Evolutionary conservation across 2,888 invertebrate genomes (phyloP).

Genomic region (Leptinotarsa haldemani): DNA sequence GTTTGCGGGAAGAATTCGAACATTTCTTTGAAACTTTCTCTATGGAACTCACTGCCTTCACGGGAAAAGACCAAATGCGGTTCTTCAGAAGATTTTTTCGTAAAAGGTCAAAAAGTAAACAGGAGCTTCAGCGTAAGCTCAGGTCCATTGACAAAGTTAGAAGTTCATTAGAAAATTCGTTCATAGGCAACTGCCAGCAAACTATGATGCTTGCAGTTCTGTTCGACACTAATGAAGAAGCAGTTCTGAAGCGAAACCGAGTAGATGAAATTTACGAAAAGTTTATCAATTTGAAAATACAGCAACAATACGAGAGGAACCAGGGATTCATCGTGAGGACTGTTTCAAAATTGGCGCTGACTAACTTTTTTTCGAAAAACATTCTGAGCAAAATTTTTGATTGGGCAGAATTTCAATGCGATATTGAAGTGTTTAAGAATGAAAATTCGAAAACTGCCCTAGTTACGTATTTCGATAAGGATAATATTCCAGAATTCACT

Average conservation of each 20-base stretch:
- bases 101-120: conserved; percentile 16
- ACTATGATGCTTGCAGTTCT: conserved; percentile 36
- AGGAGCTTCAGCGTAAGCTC: conserved; percentile 4
- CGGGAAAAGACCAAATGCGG: conserved; percentile 21
- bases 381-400: conserved; percentile 20
- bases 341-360: conserved; percentile 30
- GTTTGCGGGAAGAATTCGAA: conserved; percentile 21
- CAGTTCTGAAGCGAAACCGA: background rate
- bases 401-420: conserved; percentile 24
- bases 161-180: conserved; percentile 24
- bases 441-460: conserved; percentile 25
- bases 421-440: conserved; percentile 21
- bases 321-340: conserved; percentile 21
- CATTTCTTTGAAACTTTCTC: conserved; percentile 25
- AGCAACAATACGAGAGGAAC: background rate
- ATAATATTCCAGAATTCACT: conserved; percentile 25
- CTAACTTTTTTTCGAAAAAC: conserved; percentile 12
- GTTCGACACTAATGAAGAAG: conserved; percentile 17
- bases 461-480: conserved; percentile 4
- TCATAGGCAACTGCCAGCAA: conserved; percentile 36
- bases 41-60: conserved; percentile 32
- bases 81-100: conserved; percentile 28
- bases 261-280: conserved; percentile 30
- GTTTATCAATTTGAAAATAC: conserved; percentile 26
- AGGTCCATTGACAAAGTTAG: conserved; percentile 11